phyloP scores from a whole-genome alignment of 2,797 vertebrate species.

The Spinus olivaceus region DNA sequence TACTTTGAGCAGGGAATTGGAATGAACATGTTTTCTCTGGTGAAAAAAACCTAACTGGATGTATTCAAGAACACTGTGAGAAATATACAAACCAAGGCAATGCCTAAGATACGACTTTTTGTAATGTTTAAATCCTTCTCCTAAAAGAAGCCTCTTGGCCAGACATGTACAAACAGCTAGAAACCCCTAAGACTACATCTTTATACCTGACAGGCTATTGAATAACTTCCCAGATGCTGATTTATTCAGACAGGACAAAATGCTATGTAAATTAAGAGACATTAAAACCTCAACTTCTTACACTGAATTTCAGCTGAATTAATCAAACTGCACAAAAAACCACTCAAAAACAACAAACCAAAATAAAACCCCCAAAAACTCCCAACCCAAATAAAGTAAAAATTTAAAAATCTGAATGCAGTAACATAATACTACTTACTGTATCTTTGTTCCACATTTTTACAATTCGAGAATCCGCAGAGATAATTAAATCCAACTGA shows the following conservation, averaged over 20 bases:
- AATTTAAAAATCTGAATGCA: background rate
- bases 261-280: background rate
- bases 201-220: background rate
- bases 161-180: background rate
- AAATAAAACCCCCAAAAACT: background rate
- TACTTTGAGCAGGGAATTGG: background rate
- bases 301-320: background rate
- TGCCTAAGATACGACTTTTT: background rate
- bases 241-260: background rate
- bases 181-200: background rate
- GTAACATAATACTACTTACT: slow-evolving; percentile 72
- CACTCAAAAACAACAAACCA: background rate
- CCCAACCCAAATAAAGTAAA: background rate
- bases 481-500: slow-evolving; percentile 88
- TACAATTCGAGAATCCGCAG: slow-evolving; percentile 92
- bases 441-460: slow-evolving; percentile 96
- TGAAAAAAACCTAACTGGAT: background rate
- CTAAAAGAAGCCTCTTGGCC: background rate
- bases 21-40: background rate
- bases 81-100: background rate
- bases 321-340: background rate
- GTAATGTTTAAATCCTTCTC: background rate
- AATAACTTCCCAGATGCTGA: background rate
- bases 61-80: background rate
- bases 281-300: background rate